phyloP scores from a whole-genome alignment of 2,113 vertebrate species.

The Dinomys branickii region DNA sequence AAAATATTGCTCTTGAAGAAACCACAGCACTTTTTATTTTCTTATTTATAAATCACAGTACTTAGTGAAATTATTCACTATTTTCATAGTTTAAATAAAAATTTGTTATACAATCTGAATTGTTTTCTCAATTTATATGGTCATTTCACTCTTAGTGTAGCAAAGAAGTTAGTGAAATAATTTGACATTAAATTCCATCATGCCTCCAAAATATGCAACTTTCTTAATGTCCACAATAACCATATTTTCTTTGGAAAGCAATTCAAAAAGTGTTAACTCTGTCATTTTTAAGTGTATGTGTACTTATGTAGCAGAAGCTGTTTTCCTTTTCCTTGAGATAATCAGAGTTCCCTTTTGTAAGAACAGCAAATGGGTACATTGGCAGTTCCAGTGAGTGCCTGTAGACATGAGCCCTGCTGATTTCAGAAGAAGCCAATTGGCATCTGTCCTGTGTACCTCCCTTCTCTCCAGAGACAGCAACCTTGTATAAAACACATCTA shows the following conservation, averaged over 20 bases:
- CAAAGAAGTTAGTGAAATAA: neutral
- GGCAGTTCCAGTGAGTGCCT: neutral
- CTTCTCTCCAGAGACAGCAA: neutral
- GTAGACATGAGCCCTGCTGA: slow-evolving; percentile 38
- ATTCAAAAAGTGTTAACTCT: neutral
- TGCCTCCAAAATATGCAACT: slow-evolving; percentile 1
- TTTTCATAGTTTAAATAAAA: slow-evolving; percentile 20
- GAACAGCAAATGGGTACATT: neutral
- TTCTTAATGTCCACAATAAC: neutral
- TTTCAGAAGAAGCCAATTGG: slow-evolving; percentile 15
- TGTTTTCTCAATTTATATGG: neutral
- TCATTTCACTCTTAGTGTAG: neutral
- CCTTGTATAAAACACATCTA: slow-evolving; percentile 15
- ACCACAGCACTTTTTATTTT: neutral
- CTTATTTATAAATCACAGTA: slow-evolving; percentile 3
- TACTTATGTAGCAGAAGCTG: neutral
- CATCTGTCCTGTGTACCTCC: neutral
- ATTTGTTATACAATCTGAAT: neutral
- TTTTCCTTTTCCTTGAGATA: neutral
- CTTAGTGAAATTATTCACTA: neutral
- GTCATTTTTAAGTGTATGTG: neutral
- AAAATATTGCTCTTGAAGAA: neutral
- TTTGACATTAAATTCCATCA: neutral
- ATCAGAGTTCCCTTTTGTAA: neutral
- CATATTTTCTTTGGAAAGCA: slow-evolving; percentile 3